phyloP scores from a whole-genome alignment of 64 coral and sea anemone genomes.

The Acropora tenuis region DNA sequence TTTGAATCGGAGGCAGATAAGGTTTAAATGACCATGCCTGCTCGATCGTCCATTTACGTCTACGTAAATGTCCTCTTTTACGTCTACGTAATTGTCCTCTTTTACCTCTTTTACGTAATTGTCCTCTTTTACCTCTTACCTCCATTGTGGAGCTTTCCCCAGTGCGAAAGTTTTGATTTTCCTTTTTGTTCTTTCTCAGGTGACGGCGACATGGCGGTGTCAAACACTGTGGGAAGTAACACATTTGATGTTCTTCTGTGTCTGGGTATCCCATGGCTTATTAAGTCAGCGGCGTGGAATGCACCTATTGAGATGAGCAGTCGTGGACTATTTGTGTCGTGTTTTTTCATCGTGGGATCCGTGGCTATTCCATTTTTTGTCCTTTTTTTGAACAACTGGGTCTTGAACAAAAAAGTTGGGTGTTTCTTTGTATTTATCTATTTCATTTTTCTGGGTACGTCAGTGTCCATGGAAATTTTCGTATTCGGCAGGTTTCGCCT shows the following conservation, averaged over 20 bases:
- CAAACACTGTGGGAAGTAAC: conserved; percentile 88
- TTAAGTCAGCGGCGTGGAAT: conserved; percentile 89
- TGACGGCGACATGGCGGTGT: conserved; percentile 92
- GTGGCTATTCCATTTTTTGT: conserved; percentile 87
- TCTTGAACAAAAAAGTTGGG: conserved; percentile 86
- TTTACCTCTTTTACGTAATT: background rate
- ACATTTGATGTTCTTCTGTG: conserved; percentile 94
- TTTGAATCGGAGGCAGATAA: no score
- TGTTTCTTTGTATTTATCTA: conserved; percentile 85
- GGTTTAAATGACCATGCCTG: no score
- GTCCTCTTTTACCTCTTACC: no score
- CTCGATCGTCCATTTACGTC: no score
- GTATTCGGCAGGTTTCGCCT: conserved; percentile 90
- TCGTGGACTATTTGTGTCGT: conserved; percentile 86
- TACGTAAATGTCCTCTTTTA: no score
- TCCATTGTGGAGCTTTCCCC: no score
- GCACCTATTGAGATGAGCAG: conserved; percentile 84
- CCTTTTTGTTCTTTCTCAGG: conserved; percentile 21
- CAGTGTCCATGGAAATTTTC: conserved; percentile 81
- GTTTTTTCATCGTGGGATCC: conserved; percentile 95
- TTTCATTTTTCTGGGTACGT: conserved; percentile 88
- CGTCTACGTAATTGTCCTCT: no score
- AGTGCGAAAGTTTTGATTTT: no score
- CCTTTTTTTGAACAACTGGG: conserved; percentile 87
- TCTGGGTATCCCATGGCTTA: conserved; percentile 90